Base-by-base conservation (phyloP, 92 coral and sea anemone species). In the Palythoa grandis region DNA sequence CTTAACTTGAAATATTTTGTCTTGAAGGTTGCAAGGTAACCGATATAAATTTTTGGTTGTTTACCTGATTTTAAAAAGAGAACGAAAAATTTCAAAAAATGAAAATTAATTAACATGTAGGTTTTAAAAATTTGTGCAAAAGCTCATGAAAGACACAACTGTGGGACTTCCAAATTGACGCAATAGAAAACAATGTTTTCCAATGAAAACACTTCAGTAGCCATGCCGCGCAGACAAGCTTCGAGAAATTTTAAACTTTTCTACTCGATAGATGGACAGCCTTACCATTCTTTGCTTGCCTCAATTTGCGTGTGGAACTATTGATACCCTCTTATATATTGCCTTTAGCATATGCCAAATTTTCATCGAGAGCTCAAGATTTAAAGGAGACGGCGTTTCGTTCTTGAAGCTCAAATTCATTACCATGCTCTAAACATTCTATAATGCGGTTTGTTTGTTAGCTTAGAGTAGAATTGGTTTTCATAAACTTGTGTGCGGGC, bases 81-180 rank as follows among this genome's bases (percentile, higher is more conserved):
- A 29, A 61, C 58, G 43, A 80, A 61, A 2, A 4, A 66, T 23
- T 16, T 23, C 14, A 47, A 66, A 65, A 29, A 16, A 17, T 39
- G 50, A 63, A 80, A 47, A 16, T 80, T 80, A 80, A 80, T 80
- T 80, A 23, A 53, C 25, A 66, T 80, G 58, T 24, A 24, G 39
- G 12, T 48, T 80, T 80, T 20, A 23, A 43, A 63, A 80, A 43
- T n/a, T 39, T 80, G 85, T 50, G 54, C 24, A 16, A 80, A 66
- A 69, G n/a, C 11, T 48, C 47, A 80, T 20, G 65, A 66, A 52
- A 29, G 85, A 80, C 65, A 66, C 74, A 80, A 80, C 65, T 70
- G 11, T 37, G 73, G 61, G 39, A 66, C 58, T 80, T 47, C 12
- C 40, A 80, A 80, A 65, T 80, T 80, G 74, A 80, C n/a, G 66